phyloP scores from a whole-genome alignment of 2,113 vertebrate species.

The Thryonomys swinderianus region DNA sequence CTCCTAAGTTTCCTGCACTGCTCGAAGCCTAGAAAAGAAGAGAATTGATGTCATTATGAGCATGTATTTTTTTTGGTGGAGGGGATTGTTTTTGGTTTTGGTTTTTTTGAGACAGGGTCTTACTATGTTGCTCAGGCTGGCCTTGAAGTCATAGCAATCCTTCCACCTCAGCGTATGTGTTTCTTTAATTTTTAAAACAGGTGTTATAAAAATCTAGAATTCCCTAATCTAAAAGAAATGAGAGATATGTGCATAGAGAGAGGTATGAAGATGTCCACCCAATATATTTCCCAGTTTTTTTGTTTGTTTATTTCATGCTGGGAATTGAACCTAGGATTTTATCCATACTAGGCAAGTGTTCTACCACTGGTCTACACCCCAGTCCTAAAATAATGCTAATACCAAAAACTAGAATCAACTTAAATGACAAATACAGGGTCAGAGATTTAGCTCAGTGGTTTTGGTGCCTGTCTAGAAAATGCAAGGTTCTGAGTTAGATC shows the following conservation, averaged over 20 bases:
- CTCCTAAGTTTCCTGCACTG: conserved; percentile 97
- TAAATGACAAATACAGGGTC: background rate
- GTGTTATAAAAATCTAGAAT: background rate
- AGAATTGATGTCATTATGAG: conserved; percentile 28
- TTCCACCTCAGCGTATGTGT: background rate
- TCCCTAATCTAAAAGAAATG: background rate
- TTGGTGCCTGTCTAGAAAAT: too few species aligned
- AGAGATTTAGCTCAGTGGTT: too few species aligned
- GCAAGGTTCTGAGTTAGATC: too few species aligned
- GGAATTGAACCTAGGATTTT: background rate
- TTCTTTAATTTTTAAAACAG: background rate
- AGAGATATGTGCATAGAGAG: background rate
- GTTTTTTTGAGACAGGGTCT: background rate
- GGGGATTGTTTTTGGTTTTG: too few species aligned
- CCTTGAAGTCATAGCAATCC: background rate
- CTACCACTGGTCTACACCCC: background rate
- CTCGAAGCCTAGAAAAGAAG: conserved; percentile 92
- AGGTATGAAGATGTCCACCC: background rate
- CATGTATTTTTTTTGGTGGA: background rate
- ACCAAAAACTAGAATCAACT: background rate
- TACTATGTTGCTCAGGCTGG: background rate
- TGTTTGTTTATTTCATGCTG: background rate
- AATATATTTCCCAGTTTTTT: background rate
- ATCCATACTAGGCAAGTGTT: background rate
- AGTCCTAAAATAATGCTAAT: background rate